Conservation (phyloP, 2,113 vertebrate species). For the Panthera uncia region DNA sequence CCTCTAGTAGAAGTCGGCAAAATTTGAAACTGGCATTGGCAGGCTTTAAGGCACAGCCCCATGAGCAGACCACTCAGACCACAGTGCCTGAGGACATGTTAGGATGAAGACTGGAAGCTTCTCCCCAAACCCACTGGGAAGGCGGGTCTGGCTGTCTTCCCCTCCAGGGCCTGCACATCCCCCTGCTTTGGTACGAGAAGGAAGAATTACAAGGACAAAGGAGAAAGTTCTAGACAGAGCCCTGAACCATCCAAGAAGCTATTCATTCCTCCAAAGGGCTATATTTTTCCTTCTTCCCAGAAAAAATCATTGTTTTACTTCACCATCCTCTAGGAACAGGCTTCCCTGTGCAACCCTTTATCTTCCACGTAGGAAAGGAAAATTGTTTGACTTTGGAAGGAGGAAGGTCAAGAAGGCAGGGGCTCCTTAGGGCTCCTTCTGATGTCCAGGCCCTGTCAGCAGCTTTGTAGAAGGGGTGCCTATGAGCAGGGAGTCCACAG, state of each 20-base stretch:
- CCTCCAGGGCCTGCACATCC: not conserved
- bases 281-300: not conserved
- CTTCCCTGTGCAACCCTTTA: not conserved
- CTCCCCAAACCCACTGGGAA: not conserved
- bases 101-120: conserved; percentile 32
- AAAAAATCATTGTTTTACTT: conserved; percentile 37
- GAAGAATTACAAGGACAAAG: conserved; percentile 35
- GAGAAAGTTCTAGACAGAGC: not conserved
- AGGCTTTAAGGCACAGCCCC: conserved; percentile 25
- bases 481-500: not conserved
- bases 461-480: not conserved
- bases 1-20: not conserved
- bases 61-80: conserved; percentile 22
- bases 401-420: not conserved
- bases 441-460: not conserved
- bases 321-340: not conserved
- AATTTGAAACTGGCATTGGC: not conserved
- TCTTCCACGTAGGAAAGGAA: not conserved
- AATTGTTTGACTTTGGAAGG: not conserved
- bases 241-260: not conserved
- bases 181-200: not conserved
- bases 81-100: not conserved
- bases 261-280: not conserved
- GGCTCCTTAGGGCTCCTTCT: not conserved
- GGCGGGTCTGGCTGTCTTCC: not conserved